A percentile compares a stretch with the other conserved stretches of the same genome.
Evolutionary conservation across 2,113 vertebrate genomes (phyloP).

Genomic region (Xiphophorus maculatus): DNA sequence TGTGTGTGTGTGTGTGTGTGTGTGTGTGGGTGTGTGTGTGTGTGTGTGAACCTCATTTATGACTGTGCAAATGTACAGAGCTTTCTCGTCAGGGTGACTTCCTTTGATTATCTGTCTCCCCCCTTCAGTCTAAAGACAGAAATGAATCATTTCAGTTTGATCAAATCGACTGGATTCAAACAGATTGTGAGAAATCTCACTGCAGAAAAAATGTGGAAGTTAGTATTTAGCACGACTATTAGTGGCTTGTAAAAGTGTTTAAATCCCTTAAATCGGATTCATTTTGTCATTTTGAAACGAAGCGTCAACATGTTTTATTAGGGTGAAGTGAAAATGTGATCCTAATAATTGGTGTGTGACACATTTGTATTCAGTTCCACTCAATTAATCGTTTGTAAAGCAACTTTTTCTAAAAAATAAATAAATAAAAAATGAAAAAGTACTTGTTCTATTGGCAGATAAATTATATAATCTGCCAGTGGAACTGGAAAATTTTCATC

Average conservation of each 20-base stretch:
- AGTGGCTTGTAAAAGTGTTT: neutral
- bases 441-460: too few relatives aligned
- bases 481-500: too few relatives aligned
- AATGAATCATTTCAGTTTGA: neutral
- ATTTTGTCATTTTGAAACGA: neutral
- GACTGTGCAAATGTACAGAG: conserved; percentile 6
- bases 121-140: conserved; percentile 4
- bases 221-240: neutral
- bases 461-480: too few relatives aligned
- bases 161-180: neutral
- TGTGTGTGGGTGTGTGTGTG: conserved; percentile 25
- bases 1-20: conserved; percentile 6
- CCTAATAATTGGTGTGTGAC: neutral
- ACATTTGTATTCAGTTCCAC: neutral
- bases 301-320: neutral
- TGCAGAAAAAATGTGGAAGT: neutral
- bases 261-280: neutral
- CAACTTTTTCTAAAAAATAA: neutral
- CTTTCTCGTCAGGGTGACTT: conserved; percentile 15
- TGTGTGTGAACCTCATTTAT: conserved; percentile 37
- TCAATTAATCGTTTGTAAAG: neutral
- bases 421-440: neutral
- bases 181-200: neutral
- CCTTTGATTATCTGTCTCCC: conserved; percentile 14
- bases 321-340: neutral